A percentile compares a stretch with the other conserved stretches of the same genome.
phyloP scores from a whole-genome alignment of 2,113 vertebrate species.

The Rhynchopsitta pachyrhyncha region DNA sequence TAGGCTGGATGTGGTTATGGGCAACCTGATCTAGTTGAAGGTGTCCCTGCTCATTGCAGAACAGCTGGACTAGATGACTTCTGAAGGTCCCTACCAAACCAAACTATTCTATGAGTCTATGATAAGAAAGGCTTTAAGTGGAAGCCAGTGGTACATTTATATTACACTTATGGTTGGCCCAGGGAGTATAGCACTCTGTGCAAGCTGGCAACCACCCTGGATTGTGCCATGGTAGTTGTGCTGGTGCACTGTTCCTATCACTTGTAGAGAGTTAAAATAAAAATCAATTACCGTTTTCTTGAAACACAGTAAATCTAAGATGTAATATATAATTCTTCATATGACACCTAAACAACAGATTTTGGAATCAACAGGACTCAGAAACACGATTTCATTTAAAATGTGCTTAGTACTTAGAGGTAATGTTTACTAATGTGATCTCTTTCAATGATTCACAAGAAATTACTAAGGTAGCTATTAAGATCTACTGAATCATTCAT shows the following conservation, averaged over 20 bases:
- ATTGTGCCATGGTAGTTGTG: background rate
- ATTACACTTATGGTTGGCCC: background rate
- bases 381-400: constrained; percentile 17
- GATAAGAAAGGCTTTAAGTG: background rate
- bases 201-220: background rate
- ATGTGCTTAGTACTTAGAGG: background rate
- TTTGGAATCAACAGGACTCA: background rate
- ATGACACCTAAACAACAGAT: background rate
- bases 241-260: background rate
- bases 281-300: background rate
- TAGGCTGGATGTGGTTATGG: background rate
- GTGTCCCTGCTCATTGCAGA: background rate
- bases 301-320: background rate
- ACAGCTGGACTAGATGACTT: background rate
- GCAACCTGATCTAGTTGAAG: background rate
- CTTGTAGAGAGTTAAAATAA: background rate
- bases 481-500: constrained; percentile 71
- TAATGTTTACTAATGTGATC: constrained; percentile 51
- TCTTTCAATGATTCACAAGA: constrained; percentile 70
- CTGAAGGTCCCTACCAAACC: background rate
- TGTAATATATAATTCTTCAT: background rate
- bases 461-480: constrained; percentile 70
- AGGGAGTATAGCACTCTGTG: too few species aligned
- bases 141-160: background rate
- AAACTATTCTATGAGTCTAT: background rate